Percentiles rank a stretch among this genome's conserved stretches.
Conservation (phyloP, 2,113 vertebrate species). For the Neogobius melanostomus region DNA sequence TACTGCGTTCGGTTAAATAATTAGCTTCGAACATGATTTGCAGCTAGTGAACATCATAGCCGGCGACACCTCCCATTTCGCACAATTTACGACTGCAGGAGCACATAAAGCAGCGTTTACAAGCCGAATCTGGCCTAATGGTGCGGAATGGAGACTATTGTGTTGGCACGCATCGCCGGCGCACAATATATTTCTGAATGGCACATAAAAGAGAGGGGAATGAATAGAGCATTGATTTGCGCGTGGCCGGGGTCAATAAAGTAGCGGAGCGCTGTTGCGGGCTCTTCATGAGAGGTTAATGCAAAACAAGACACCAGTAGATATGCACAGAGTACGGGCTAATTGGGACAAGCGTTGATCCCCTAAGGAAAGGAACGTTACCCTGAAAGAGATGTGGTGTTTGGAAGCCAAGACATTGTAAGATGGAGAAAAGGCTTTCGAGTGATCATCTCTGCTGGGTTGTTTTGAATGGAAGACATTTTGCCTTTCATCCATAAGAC, state of each 20-base stretch:
- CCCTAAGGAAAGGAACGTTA: no score
- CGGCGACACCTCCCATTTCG: slow-evolving; percentile 19
- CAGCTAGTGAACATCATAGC: slow-evolving; percentile 13
- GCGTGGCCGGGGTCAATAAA: slow-evolving; percentile 14
- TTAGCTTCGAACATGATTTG: slow-evolving; percentile 48
- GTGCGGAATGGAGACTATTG: slow-evolving; percentile 16
- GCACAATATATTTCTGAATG: slow-evolving; percentile 24
- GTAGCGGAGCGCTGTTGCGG: background rate
- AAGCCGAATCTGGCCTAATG: slow-evolving; percentile 15
- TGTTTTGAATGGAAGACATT: no score
- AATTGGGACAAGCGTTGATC: background rate
- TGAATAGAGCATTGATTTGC: slow-evolving; percentile 23
- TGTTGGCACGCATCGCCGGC: slow-evolving; percentile 6
- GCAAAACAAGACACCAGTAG: slow-evolving; percentile 5
- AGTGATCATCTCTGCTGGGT: no score
- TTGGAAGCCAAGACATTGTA: no score
- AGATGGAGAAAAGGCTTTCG: no score
- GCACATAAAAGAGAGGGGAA: slow-evolving; percentile 17
- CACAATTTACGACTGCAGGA: slow-evolving; percentile 38
- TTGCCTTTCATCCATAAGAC: no score
- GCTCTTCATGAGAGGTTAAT: slow-evolving; percentile 18
- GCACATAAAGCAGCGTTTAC: slow-evolving; percentile 31
- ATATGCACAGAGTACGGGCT: background rate
- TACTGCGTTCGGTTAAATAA: slow-evolving; percentile 38
- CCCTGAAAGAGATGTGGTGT: no score